Conservation (phyloP, 2,797 vertebrate genomes). For the Hipposideros larvatus region DNA sequence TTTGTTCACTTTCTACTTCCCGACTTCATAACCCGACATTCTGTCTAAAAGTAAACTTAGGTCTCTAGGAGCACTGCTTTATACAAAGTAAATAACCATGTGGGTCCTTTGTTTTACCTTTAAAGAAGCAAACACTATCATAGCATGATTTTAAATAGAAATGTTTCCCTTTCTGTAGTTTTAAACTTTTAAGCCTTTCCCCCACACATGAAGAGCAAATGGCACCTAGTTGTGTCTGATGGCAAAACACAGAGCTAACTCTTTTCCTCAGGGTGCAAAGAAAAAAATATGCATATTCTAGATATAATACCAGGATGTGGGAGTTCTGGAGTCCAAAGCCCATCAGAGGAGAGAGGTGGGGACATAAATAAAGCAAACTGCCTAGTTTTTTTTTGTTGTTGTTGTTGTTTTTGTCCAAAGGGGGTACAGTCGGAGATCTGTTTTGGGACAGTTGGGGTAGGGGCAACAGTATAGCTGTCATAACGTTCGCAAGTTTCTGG, state of each 20-base stretch:
- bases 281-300: slow-evolving; percentile 85
- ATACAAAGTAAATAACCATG: slow-evolving; percentile 91
- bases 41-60: slow-evolving; percentile 93
- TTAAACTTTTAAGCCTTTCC: slow-evolving; percentile 82
- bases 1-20: slow-evolving; percentile 92
- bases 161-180: slow-evolving; percentile 81
- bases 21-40: slow-evolving; percentile 93
- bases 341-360: slow-evolving; percentile 91
- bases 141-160: slow-evolving; percentile 88
- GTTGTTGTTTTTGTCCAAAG: slow-evolving; percentile 84
- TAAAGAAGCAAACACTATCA: slow-evolving; percentile 88
- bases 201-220: slow-evolving; percentile 86
- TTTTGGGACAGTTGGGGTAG: slow-evolving; percentile 72
- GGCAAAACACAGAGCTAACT: slow-evolving; percentile 88
- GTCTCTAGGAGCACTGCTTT: slow-evolving; percentile 94
- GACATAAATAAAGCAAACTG: slow-evolving; percentile 94
- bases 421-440: slow-evolving; percentile 92
- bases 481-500: slow-evolving; percentile 94
- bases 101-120: slow-evolving; percentile 76
- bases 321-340: slow-evolving; percentile 88
- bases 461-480: slow-evolving; percentile 90
- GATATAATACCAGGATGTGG: slow-evolving; percentile 87
- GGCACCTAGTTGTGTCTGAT: slow-evolving; percentile 86
- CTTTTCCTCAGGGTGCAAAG: slow-evolving; percentile 92
- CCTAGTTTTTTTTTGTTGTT: slow-evolving; percentile 46